Evolutionary conservation across 2,888 invertebrate genomes (phyloP), one percentile per base, ranked within the genome.

Genomic region (Isotomurus palustris): DNA sequence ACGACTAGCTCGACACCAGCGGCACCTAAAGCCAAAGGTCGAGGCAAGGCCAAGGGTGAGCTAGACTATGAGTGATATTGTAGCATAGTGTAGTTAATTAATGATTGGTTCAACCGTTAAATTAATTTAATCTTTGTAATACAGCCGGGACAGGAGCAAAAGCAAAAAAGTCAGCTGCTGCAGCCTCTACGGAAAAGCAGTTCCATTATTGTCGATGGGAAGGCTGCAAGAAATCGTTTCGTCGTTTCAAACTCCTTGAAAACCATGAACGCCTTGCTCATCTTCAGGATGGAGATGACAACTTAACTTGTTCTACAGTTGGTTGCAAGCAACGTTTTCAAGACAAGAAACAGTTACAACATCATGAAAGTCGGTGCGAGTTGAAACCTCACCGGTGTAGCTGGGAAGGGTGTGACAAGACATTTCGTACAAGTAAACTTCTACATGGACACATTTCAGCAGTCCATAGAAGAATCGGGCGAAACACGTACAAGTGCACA

Each of bases 371-470:
- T 38, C 60, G 65, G 8, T 65, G 65, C 40, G 62, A 56, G 40
- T 49, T 62, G 50, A 65, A 65, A 49, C 65, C 65, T 10, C 65
- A 65, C 51, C 60, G 62, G 12, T 65, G 65, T 45, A 65, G 58
- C 44, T 65, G 65, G 65, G 58, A 65, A 48, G 60, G 58, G 14
- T 65, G 65, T 51, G 65, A 65, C 62, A 65, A 65, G 36, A 65
- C 65, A 21, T 65, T 65, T 49, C 55, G 65, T n/a, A 65, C 65
- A 21, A 62, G 60, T 52, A 65, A 65, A 52, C 38, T 65, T 48
- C 60, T 65, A 28, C 65, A 65, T 44, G 65, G 65, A 28, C 65
- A 65, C 55, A 62, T 65, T 44, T 65, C 65, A 47, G 65, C 65
- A 44, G 65, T 65, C n/a, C 65, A 65, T 28, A 53, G 65, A 38